A percentile compares a stretch with the other conserved stretches of the same genome.
Evolutionary conservation across 2,797 vertebrate genomes (phyloP).

Genomic region (Sebastes steindachneri): DNA sequence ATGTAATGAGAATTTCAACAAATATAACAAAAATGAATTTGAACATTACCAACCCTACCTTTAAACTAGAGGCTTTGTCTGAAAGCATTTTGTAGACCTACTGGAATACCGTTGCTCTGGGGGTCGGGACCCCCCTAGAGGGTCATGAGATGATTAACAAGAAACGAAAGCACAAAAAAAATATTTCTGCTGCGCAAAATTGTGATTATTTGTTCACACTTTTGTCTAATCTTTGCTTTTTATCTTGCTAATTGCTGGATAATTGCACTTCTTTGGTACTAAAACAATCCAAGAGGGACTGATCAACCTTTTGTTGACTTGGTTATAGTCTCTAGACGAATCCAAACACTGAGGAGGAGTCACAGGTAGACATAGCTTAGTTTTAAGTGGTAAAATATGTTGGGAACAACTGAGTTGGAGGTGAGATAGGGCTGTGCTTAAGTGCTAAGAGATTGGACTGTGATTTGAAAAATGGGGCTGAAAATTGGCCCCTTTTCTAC

Average conservation of each 20-base stretch:
- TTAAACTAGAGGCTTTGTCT: background rate
- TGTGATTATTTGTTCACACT: background rate
- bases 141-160: conserved; percentile 3
- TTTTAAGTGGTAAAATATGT: background rate
- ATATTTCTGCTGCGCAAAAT: background rate
- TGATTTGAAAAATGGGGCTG: background rate
- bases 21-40: no score
- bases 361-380: background rate
- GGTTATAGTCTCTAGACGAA: background rate
- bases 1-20: no score
- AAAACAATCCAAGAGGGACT: conserved; percentile 1
- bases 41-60: no score
- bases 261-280: conserved; percentile 16
- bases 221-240: background rate
- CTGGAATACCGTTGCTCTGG: background rate
- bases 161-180: background rate
- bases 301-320: conserved; percentile 2
- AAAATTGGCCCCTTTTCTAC: background rate
- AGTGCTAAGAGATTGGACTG: background rate
- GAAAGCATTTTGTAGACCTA: background rate
- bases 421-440: background rate
- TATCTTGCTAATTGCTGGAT: conserved; percentile 17
- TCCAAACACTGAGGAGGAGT: background rate
- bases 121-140: background rate
- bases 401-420: background rate